Base-by-base conservation (phyloP, 2,888 invertebrate genomes). In the Perdita meconis region DNA sequence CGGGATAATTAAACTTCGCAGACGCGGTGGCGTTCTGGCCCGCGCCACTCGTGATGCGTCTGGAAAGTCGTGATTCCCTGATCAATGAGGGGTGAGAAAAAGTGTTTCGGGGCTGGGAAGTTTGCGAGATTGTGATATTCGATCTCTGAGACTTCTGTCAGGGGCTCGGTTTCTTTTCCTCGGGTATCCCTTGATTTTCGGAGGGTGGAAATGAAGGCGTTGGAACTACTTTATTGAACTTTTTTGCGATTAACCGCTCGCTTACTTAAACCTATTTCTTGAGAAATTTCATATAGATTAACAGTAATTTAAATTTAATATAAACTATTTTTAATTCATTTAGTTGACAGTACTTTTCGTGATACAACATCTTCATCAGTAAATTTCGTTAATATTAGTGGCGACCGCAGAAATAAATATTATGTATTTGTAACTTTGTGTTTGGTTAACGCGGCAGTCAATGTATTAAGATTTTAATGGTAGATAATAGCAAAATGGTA, bases 1-100 rank as follows among this genome's bases (percentile, higher is more conserved):
- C 42, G 66, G 47, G 82, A 84, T 80, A 86, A 88, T 89, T 88
- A 87, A 87, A 89, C 88, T 87, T 88, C 80, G 81, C 80, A 86
- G 87, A 88, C 86, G 79, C 68, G 69, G 67, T 53, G 76, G 68
- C 73, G 69, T 61, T 65, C 50, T 69, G 47, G 63, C 36, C 40
- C 57, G 8, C 40, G 38, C 51, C 22, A 13, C 5, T 24, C 16
- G 22, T 50, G 56, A 70, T 59, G 71, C 66, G 24, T 53, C 61
- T 22, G 44, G 42, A 16, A 61, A 70, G 53, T 61, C 76, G 65
- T 47, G 70, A 55, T 61, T 44, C 65, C n/a, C n/a, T 6, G n/a
- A 19, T 42, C 55, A 44, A 72, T 47, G 50, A 38, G 36, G 26
- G n/a, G 19, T 10, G 16, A 13, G 22, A 19, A 30, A 36, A 22